These are phyloP conservation scores for Chrysemys picta DNA, from an alignment of 2,113 vertebrate genomes.

Conservation along the genomic window DNA sequence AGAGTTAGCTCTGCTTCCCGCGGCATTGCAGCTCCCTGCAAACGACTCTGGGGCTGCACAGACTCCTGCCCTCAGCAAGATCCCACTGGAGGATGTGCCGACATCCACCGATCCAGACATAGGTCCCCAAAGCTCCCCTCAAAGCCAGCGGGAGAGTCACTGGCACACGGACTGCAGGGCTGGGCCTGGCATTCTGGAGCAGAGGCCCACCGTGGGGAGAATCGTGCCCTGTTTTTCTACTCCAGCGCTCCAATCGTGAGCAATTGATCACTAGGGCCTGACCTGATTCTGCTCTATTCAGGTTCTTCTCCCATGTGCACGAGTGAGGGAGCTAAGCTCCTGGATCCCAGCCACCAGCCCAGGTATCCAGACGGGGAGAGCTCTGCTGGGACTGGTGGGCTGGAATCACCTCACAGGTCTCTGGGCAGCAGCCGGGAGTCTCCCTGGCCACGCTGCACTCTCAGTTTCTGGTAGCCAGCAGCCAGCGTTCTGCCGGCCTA, in stretches of 20 bases:
- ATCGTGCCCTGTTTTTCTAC: neutral
- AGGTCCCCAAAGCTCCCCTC: neutral
- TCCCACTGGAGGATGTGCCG: neutral
- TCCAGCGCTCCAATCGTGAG: neutral
- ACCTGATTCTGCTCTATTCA: neutral
- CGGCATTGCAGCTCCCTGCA: neutral
- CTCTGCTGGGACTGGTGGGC: neutral
- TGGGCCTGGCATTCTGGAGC: neutral
- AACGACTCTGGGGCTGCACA: neutral
- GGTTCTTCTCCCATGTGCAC: neutral
- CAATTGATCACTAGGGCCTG: neutral
- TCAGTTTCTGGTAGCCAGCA: neutral
- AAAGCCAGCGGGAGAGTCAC: neutral
- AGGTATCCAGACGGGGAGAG: neutral
- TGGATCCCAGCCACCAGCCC: neutral
- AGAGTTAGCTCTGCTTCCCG: neutral
- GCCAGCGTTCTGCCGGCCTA: neutral
- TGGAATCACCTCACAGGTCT: neutral
- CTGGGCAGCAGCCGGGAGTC: neutral
- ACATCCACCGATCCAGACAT: neutral
- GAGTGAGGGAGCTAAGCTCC: neutral
- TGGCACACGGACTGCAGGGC: no score
- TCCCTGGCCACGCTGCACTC: neutral
- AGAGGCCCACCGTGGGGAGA: neutral
- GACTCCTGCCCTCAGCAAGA: neutral